Base-by-base conservation (phyloP, 2,888 invertebrate genomes). In the Pollenia amentaria region DNA sequence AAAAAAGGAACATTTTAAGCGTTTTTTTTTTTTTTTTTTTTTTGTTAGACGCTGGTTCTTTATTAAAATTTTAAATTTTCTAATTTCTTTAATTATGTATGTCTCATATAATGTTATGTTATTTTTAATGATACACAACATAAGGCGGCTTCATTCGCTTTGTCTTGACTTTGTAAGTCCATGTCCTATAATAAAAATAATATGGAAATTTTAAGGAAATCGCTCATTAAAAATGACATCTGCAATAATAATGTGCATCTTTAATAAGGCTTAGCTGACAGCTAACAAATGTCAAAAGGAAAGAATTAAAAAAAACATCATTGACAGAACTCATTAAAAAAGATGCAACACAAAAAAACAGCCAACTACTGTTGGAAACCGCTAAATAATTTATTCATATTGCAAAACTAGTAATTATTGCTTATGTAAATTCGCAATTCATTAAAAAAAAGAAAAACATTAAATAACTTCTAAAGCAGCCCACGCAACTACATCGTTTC, bases 401-500 rank as follows among this genome's bases (percentile, higher is more conserved):
- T 2, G 4, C n/a, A 51, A 1, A 42, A 64, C 12, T 9, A 14
- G 1, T 18, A 40, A 77, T 14, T 29, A 48, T 6, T 65, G 10
- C 1, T 42, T 2, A 48, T 48, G 38, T 29, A 29, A 29, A 29
- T 29, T 29, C 6, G 29, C 29, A 29, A 29, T 57, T 38, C 60
- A 62, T 62, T 16, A 75, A 75, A 6, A 29, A 21, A 11, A 51
- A n/a, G 11, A n/a, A 1, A 57, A 10, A 14, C 0, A 7, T 14
- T 7, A 8, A 38, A 29, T 29, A 10, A n/a, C 69, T 75, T 57
- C 75, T 51, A 6, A 60, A 75, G 21, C 67, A 69, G 12, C 51
- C 81, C 67, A 69, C 67, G 69, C 29, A 62, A 16, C 7, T 14
- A 42, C 57, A 67, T 67, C 42, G 55, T 57, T 55, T 48, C 11